Evolutionary conservation across 2,888 invertebrate species (phyloP), one percentile per base, ranked within the genome.

Genomic region (Pollenia griseotomentosa): DNA sequence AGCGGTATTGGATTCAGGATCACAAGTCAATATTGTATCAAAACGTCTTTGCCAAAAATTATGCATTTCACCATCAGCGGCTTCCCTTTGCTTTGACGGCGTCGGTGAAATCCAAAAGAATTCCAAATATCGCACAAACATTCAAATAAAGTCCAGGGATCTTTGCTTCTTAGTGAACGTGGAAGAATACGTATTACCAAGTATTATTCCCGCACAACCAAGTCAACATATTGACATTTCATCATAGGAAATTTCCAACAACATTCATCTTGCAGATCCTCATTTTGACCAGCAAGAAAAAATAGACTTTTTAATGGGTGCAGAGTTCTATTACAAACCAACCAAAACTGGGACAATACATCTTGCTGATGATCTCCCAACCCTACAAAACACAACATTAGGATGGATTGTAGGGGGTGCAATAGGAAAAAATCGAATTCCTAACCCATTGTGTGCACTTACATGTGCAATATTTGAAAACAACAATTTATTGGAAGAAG

Each of bases 391-490:
- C 44, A 74, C 48, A 5, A 2, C 8, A 61, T 14, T 74, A 23
- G 51, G 51, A 4, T 71, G 71, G 57, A 57, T 71, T 57, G 57
- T 57, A 44, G 70, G 70, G 5, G 40, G 53, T 11, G 48, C 66
- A 19, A 51, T 68, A 4, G 23, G 66, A 51, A 19, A 48, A 42
- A 19, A 66, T 46, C 16, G 0, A 42, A 46, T 16, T 46, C n/a
- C 66, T 42, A 46, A 2, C 9, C 44, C 66, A 19, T 23, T 59
- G 33, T 16, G 23, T 2, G 40, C 63, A 33, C 11, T 8, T 12
- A 66, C 66, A 19, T 66, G 46, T 66, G 66, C 48, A 11, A 48
- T 48, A 66, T 66, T 44, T 46, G 48, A 46, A 19, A 46, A 46
- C 46, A 19, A 10, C 40, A 48, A 33, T 10, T 53, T 53, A 33